Percentiles rank a stretch among this genome's conserved stretches.
Evolutionary conservation across 1,140 invertebrate species (phyloP).

Genomic region (Heliothis subflexa): DNA sequence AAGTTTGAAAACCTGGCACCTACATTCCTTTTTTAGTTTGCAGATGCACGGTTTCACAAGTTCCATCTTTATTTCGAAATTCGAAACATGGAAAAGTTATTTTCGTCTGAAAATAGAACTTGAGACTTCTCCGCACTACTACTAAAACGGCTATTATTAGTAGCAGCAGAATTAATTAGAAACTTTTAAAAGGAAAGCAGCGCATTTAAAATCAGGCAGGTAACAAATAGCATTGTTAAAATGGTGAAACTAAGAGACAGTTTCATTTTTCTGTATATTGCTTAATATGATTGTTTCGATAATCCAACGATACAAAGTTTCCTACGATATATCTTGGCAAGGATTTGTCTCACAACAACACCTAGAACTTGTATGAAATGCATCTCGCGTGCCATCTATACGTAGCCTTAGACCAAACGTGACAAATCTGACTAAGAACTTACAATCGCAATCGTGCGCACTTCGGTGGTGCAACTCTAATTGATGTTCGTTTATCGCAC

Average conservation of each 20-base stretch:
- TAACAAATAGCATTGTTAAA: no score
- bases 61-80: conserved; percentile 15
- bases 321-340: not conserved
- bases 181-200: no score
- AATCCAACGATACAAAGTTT: not conserved
- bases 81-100: conserved; percentile 8
- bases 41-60: conserved; percentile 3
- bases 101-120: not conserved
- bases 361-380: not conserved
- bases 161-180: not conserved
- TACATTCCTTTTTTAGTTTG: no score
- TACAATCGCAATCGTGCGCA: conserved; percentile 23
- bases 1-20: no score
- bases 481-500: conserved; percentile 21
- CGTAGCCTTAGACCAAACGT: conserved; percentile 24
- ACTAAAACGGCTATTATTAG: conserved; percentile 16
- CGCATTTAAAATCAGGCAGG: no score
- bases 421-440: conserved; percentile 29
- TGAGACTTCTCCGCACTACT: conserved; percentile 3
- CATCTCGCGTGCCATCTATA: not conserved
- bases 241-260: no score
- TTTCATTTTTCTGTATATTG: no score
- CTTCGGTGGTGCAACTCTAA: conserved; percentile 27
- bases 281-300: not conserved
- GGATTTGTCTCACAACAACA: no score